Evolutionary conservation across 2,797 vertebrate species (phyloP).

Genomic region (Iguana delicatissima): DNA sequence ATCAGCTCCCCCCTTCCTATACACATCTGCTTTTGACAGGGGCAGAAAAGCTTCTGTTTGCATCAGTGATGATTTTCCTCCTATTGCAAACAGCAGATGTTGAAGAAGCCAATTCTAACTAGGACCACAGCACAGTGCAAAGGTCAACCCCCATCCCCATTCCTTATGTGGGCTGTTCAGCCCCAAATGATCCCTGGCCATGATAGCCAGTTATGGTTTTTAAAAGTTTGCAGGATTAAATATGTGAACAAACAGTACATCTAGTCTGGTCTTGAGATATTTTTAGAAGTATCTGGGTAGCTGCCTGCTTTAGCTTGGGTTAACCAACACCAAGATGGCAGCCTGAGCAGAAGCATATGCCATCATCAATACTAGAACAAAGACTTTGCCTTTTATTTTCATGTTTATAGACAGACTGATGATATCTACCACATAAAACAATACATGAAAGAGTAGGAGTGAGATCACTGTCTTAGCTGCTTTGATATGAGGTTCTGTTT

Average conservation of each 20-base stretch:
- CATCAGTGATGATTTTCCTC: background rate
- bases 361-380: background rate
- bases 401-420: background rate
- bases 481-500: background rate
- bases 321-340: background rate
- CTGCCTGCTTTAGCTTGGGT: constrained; percentile 21
- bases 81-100: background rate
- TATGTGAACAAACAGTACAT: background rate
- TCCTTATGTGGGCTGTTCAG: background rate
- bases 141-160: background rate
- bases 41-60: background rate
- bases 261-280: background rate
- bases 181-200: too few species aligned
- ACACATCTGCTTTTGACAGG: background rate
- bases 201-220: background rate
- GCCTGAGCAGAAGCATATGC: constrained; percentile 5
- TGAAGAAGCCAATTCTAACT: background rate
- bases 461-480: background rate
- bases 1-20: background rate
- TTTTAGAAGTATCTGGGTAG: background rate
- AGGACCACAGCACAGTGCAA: background rate
- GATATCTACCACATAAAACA: background rate
- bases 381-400: accelerated
- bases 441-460: background rate
- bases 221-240: background rate